Conservation (phyloP, 2,797 vertebrate species). For the Salmo trutta region DNA sequence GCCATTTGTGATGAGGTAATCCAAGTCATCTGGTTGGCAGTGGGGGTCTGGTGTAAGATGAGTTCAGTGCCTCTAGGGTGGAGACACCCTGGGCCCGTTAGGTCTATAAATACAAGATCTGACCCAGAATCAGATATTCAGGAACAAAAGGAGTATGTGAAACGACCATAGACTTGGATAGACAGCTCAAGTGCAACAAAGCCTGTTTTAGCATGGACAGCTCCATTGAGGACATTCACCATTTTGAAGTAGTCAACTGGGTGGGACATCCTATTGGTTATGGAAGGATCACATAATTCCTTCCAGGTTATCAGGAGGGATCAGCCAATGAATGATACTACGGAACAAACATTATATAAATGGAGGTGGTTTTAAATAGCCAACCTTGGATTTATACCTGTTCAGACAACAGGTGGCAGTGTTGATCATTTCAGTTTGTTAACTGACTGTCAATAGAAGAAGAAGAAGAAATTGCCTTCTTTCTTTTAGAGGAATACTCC, state of each 20-base stretch:
- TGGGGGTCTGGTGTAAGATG: slow-evolving; percentile 1
- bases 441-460: background rate
- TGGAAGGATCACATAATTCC: background rate
- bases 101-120: slow-evolving; percentile 45
- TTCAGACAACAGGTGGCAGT: background rate
- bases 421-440: background rate
- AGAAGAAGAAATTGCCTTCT: background rate
- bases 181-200: no score
- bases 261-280: background rate
- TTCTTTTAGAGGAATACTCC: background rate
- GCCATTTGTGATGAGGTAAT: slow-evolving; percentile 51
- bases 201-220: background rate
- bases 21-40: slow-evolving; percentile 5
- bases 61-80: background rate
- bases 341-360: background rate
- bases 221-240: background rate
- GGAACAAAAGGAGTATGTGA: slow-evolving; percentile 49
- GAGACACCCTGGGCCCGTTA: slow-evolving; percentile 29
- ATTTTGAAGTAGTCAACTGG: background rate
- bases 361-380: background rate
- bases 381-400: background rate
- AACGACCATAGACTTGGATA: slow-evolving; percentile 42
- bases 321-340: background rate
- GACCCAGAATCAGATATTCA: slow-evolving; percentile 54
- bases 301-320: background rate